phyloP scores from a whole-genome alignment of 2,888 invertebrate genomes.

The Rhagonycha lutea region DNA sequence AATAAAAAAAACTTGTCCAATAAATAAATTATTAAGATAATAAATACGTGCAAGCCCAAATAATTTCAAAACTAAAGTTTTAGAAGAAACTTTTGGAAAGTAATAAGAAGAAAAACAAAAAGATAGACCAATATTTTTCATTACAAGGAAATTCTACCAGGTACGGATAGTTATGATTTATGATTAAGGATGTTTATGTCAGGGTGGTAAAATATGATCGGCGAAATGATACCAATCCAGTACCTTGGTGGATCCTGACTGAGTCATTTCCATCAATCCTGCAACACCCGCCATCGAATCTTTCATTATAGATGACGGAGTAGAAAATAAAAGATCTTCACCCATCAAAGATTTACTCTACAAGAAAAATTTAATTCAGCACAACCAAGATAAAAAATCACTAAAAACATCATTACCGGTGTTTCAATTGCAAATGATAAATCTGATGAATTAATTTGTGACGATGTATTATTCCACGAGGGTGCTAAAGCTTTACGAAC shows the following conservation, averaged over 20 bases:
- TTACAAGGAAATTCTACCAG: slow-evolving; percentile 10
- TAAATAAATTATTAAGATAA: background rate
- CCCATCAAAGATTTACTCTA: slow-evolving; percentile 79
- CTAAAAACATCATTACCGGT: slow-evolving; percentile 60
- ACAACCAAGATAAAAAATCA: background rate
- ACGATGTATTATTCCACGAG: slow-evolving; percentile 65
- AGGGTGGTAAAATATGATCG: slow-evolving; percentile 46
- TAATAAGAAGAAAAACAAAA: background rate
- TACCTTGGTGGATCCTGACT: slow-evolving; percentile 54
- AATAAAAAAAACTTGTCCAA: background rate
- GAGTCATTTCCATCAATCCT: slow-evolving; percentile 63
- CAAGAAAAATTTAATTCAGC: slow-evolving; percentile 49
- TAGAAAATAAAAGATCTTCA: slow-evolving; percentile 68
- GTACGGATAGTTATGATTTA: slow-evolving; percentile 18
- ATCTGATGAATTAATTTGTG: slow-evolving; percentile 56
- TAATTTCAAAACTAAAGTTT: background rate
- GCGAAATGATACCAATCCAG: slow-evolving; percentile 53
- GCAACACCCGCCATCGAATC: slow-evolving; percentile 75
- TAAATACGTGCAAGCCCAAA: background rate
- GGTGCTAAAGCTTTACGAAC: slow-evolving; percentile 81
- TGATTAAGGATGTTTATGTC: slow-evolving; percentile 18
- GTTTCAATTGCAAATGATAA: slow-evolving; percentile 77
- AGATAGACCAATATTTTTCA: background rate
- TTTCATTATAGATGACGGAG: slow-evolving; percentile 86
- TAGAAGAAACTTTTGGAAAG: background rate